Conservation (phyloP, 2,797 vertebrate genomes). For the Lagorchestes hirsutus region DNA sequence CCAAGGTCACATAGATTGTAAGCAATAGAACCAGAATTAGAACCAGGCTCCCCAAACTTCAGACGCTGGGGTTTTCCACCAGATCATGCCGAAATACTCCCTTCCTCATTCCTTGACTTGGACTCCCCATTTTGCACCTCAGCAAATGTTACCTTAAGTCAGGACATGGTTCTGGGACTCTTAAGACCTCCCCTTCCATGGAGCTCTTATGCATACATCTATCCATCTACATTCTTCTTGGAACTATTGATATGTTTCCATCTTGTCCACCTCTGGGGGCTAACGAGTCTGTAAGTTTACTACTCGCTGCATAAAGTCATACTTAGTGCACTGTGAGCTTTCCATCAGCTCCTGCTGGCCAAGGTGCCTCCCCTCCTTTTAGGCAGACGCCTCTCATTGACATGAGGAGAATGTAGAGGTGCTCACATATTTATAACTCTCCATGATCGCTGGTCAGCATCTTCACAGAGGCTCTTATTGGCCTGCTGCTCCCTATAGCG, state of each 20-base stretch:
- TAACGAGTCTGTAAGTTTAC: not conserved
- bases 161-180: not conserved
- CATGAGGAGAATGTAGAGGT: not conserved
- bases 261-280: not conserved
- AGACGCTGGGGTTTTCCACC: not conserved
- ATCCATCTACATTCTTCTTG: not conserved
- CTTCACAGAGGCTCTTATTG: slow-evolving; percentile 77
- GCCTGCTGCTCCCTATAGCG: slow-evolving; percentile 74
- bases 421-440: slow-evolving; percentile 64
- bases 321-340: not conserved
- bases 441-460: slow-evolving; percentile 77
- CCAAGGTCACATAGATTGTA: not conserved
- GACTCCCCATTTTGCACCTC: not conserved
- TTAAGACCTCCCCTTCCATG: not conserved
- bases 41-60: not conserved
- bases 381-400: not conserved
- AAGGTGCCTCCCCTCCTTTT: not conserved
- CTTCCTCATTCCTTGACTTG: not conserved
- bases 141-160: not conserved
- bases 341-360: not conserved
- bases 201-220: not conserved
- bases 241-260: not conserved
- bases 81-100: not conserved
- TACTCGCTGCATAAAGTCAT: not conserved
- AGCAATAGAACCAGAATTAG: not conserved